phyloP scores from a whole-genome alignment of 2,797 vertebrate genomes.

The Leucoraja ocellata region DNA sequence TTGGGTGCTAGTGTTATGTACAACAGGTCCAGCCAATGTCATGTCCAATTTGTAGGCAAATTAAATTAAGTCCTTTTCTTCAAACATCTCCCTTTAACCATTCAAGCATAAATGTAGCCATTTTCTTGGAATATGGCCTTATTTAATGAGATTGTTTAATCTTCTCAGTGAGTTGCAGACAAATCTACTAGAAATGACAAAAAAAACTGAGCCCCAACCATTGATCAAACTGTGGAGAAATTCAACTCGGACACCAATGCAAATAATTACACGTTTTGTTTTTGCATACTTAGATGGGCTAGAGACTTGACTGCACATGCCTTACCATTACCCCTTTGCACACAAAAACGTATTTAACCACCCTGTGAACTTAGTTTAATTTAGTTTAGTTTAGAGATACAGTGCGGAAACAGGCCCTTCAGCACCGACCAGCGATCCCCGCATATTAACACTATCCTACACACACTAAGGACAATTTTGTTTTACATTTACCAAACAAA shows the following conservation, averaged over 20 bases:
- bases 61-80: neutral
- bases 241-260: neutral
- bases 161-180: neutral
- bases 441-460: too few species aligned
- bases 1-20: too few species aligned
- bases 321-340: neutral
- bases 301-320: neutral
- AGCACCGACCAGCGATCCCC: too few species aligned
- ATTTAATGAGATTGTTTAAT: neutral
- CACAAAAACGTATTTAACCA: neutral
- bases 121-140: neutral
- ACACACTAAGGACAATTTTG: too few species aligned
- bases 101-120: neutral
- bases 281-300: neutral
- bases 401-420: too few species aligned
- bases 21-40: too few species aligned
- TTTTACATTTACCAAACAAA: too few species aligned
- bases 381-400: too few species aligned
- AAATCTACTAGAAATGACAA: neutral
- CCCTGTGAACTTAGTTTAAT: neutral
- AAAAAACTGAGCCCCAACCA: neutral
- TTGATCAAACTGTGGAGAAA: neutral
- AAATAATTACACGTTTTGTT: neutral
- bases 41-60: too few species aligned
- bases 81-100: neutral